Evolutionary conservation across 1,140 invertebrate genomes (phyloP), one percentile per base, ranked within the genome.

Genomic region (Bicyclus anynana): DNA sequence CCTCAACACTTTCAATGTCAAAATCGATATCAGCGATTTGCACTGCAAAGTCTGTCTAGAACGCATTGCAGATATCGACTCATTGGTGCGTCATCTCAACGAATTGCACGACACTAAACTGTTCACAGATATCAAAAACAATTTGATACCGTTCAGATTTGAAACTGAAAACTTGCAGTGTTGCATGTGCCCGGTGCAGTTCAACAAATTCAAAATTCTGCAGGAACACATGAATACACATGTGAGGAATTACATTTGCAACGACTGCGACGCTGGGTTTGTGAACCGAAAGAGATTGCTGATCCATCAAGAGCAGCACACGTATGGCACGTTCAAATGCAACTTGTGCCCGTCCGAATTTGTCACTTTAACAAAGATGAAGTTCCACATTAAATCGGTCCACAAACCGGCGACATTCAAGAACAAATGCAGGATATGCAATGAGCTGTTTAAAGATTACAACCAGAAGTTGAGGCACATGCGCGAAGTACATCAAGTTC

Each of bases 171-270:
- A 26, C 0, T 27, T 76, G 2, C 50, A 38, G 12, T 78, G 76
- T 53, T 68, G 48, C 14, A 50, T 74, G 14, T 78, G 76, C 16
- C 37, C 38, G 3, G 69, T 62, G n/a, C 46, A 47, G 4, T 74
- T 67, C 38, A 49, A 57, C 2, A 59, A 55, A 21, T 72, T 76
- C 29, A 74, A 65, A 27, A 29, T 56, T 6, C 29, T 72, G 0
- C 35, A 65, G 13, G 69, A 76, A 17, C 83, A 86, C 18, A 83
- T 86, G 80, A 67, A 72, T 10, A 54, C 40, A 5, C 80, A 86
- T 46, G 75, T 67, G 33, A 63, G 66, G 5, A 84, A 84, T 50
- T 74, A 59, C 33, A 29, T 74, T 4, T 86, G 83, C 38, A 60
- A 75, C 0, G 46, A 69, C 1, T 89, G 86, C 56, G 65, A 64